Percentiles rank a stretch among this genome's conserved stretches.
phyloP scores from a whole-genome alignment of 2,113 vertebrate species.

The Rhinopithecus roxellana region DNA sequence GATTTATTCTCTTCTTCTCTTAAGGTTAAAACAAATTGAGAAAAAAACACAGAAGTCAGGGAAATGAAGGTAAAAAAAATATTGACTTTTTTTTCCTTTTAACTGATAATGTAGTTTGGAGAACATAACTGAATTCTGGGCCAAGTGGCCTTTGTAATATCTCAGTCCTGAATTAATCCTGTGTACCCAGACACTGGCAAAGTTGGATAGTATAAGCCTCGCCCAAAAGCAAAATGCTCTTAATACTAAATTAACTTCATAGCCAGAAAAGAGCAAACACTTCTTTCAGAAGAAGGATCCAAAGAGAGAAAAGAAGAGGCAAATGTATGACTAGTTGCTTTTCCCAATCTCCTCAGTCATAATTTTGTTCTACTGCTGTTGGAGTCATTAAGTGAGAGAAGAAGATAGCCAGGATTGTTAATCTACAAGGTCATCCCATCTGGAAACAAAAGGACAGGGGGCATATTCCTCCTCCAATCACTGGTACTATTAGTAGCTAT shows the following conservation, averaged over 20 bases:
- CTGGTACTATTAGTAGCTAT: not conserved
- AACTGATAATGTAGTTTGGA: not conserved
- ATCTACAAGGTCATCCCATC: not conserved
- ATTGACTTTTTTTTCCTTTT: not conserved
- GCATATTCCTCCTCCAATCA: not conserved
- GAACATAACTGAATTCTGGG: not conserved
- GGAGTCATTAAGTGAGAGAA: not conserved
- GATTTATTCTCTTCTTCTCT: not conserved
- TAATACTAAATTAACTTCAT: not conserved
- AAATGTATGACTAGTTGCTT: not conserved
- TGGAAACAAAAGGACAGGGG: not conserved
- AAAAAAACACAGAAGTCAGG: not conserved
- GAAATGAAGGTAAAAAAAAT: not conserved
- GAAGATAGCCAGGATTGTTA: not conserved
- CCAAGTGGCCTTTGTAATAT: not conserved
- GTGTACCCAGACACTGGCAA: not conserved
- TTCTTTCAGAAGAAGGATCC: not conserved
- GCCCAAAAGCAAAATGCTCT: not conserved
- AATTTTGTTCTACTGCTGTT: not conserved
- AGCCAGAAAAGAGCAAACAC: not conserved
- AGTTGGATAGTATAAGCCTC: not conserved
- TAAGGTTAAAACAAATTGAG: not conserved
- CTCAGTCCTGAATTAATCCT: not conserved
- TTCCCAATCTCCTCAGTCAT: not conserved
- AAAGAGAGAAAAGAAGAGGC: not conserved